Base-by-base conservation (phyloP, 2,888 invertebrate species). In the Chalcosyrphus nemorum region DNA sequence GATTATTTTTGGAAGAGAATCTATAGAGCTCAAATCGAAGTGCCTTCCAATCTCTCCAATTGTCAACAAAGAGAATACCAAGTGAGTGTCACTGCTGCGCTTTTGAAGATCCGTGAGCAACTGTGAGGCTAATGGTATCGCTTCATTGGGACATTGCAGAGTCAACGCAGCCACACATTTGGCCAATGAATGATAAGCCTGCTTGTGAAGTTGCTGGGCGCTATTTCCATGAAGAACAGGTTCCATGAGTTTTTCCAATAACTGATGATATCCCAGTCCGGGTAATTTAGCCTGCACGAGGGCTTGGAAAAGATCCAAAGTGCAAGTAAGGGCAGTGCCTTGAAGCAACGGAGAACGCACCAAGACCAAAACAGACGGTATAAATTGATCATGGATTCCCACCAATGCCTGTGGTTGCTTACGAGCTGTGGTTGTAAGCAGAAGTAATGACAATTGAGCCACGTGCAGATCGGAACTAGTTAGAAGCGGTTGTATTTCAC, bases 41-140 rank as follows among this genome's bases (percentile, higher is more conserved):
- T 97, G 96, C 86, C 97, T 93, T 4, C 99, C 99, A 88, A 99
- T 98, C 93, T 99, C 99, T 0, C 99, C 99, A 87, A 99, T 95
- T 19, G 99, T 97, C 29, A 99, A 93, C 77, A 99, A 92, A 21
- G 98, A 96, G 92, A 99, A 99, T 88, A 99, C 95, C 88, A 97
- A 95, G 87, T 97, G 96, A 0, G 96, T 94, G 90, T 97, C 97
- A 13, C 88, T 88, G 76, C 93, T 93, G 75, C 94, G 92, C 86
- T 93, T 93, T 88, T 95, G 94, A 13, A 96, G 94, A 89, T 97
- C 96, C 81, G 93, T 93, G 86, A 96, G 93, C 87, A 95, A 93
- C 88, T 94, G 93, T 47, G 93, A 93, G 17, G 95, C 94, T 72
- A 95, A 93, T 13, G 93, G 93, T 19, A 94, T 92, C 1, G 96